Percentiles rank a stretch among this genome's conserved stretches.
Conservation (phyloP, 1,140 invertebrate species). For the Stegodyphus mimosarum region DNA sequence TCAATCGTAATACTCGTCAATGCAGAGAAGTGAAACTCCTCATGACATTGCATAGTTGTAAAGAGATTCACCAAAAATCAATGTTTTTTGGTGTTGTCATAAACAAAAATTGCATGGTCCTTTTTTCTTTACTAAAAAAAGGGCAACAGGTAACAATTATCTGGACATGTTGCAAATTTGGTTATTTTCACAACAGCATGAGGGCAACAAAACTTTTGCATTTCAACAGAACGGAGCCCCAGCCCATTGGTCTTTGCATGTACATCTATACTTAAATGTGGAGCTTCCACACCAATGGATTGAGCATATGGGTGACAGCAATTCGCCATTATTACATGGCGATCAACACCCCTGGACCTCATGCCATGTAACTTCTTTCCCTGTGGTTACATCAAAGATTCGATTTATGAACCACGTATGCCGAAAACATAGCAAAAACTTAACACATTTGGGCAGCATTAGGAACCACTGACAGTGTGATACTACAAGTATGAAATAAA, state of each 20-base stretch:
- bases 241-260: background rate
- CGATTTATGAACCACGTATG: background rate
- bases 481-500: background rate
- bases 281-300: background rate
- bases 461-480: background rate
- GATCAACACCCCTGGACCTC: background rate
- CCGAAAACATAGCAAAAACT: background rate
- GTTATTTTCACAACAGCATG: background rate
- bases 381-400: background rate
- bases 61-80: background rate
- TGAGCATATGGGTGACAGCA: background rate
- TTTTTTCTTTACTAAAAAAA: background rate
- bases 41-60: background rate
- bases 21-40: background rate
- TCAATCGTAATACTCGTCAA: background rate
- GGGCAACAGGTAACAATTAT: background rate
- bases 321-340: background rate
- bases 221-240: background rate
- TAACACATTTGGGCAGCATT: background rate
- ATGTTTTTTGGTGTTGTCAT: background rate
- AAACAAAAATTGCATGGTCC: background rate
- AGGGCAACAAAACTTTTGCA: background rate
- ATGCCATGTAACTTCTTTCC: background rate
- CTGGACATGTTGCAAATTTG: background rate
- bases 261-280: background rate